Conservation (phyloP, 2,113 vertebrate species). For the Rhombomys opimus region DNA sequence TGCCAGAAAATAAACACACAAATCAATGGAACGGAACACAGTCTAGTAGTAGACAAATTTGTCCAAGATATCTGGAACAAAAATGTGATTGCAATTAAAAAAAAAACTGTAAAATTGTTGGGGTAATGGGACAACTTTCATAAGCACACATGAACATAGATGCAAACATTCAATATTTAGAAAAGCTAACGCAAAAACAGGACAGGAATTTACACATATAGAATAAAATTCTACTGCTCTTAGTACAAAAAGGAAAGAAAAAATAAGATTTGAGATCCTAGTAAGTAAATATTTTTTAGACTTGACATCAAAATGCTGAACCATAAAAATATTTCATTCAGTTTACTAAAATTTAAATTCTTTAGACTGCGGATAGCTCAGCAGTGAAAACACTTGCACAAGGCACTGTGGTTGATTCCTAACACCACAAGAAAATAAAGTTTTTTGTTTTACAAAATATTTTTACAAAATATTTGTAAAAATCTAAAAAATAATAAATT, state of each 20-base stretch:
- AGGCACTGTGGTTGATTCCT: not conserved
- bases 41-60: not conserved
- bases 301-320: not conserved
- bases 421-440: not conserved
- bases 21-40: not conserved
- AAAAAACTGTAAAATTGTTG: not conserved
- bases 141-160: not conserved
- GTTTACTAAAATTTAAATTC: not conserved
- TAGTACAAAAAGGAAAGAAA: not conserved
- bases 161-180: not conserved
- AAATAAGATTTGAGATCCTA: not conserved
- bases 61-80: not conserved
- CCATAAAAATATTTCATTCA: slow-evolving; percentile 23
- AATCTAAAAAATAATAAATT: too few species aligned
- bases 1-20: not conserved
- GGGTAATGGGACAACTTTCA: not conserved
- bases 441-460: not conserved
- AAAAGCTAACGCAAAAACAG: not conserved
- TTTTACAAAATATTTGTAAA: too few species aligned
- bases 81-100: not conserved
- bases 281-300: slow-evolving; percentile 34
- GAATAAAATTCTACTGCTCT: not conserved
- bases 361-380: not conserved
- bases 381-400: not conserved
- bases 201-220: not conserved